These are phyloP conservation scores for Gila robusta DNA, from an alignment of 2,797 vertebrate species.

Conservation along the genomic window DNA sequence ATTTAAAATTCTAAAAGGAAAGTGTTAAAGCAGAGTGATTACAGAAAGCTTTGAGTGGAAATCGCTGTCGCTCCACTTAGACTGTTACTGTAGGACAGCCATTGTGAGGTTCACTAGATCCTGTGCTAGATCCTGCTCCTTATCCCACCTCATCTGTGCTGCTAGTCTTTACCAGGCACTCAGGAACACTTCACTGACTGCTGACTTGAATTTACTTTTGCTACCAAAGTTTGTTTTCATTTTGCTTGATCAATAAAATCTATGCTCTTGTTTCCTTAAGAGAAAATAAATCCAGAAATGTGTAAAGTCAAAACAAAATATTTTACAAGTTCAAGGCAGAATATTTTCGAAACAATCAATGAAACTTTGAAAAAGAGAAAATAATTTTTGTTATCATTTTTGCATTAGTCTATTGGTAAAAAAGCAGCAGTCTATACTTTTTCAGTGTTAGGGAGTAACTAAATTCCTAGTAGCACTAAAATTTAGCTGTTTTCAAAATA, in stretches of 20 bases:
- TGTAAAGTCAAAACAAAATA: constrained; percentile 42
- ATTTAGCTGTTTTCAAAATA: not conserved
- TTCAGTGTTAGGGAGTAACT: not conserved
- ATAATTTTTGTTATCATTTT: not conserved
- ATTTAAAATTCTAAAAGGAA: not conserved
- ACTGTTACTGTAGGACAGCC: not conserved
- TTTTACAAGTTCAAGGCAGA: not conserved
- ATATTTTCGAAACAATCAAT: constrained; percentile 21
- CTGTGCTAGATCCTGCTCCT: not conserved
- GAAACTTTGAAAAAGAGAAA: constrained; percentile 5
- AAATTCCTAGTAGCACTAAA: too few species aligned
- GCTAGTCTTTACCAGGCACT: not conserved
- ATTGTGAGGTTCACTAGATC: not conserved
- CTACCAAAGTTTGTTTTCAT: constrained; percentile 43
- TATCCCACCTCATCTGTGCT: too few species aligned
- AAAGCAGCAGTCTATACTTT: not conserved
- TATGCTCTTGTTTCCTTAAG: constrained; percentile 3
- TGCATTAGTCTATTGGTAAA: not conserved
- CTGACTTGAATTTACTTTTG: constrained; percentile 1
- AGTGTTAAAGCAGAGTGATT: not conserved
- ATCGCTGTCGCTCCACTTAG: not conserved
- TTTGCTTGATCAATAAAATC: constrained; percentile 21
- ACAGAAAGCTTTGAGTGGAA: not conserved
- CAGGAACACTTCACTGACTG: not conserved
- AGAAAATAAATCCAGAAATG: constrained; percentile 1